phyloP scores from a whole-genome alignment of 2,113 vertebrate species.

The Gracilinanus agilis region DNA sequence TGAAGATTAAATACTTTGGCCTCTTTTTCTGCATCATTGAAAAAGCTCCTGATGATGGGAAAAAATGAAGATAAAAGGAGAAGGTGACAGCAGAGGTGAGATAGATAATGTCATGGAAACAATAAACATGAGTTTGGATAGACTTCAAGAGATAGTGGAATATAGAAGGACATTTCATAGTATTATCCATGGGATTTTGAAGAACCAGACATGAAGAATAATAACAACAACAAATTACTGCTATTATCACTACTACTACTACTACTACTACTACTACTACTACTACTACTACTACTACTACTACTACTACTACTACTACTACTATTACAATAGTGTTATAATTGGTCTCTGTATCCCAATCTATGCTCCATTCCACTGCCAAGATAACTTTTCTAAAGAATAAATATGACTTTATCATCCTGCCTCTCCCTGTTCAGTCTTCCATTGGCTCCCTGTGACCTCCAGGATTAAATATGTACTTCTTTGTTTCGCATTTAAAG shows the following conservation, averaged over 20 bases:
- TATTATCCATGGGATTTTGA: background rate
- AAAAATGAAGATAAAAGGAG: background rate
- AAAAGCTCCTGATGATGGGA: background rate
- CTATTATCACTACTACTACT: too few species aligned
- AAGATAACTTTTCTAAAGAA: background rate
- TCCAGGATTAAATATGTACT: background rate
- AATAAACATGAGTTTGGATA: background rate
- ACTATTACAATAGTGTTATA: background rate
- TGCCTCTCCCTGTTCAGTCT: background rate
- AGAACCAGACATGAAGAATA: background rate
- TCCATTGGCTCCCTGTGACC: too few species aligned
- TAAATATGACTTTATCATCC: too few species aligned
- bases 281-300: too few species aligned
- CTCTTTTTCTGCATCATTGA: background rate
- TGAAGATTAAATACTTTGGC: background rate
- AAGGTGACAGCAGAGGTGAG: background rate
- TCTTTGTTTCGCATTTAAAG: background rate
- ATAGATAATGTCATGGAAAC: background rate
- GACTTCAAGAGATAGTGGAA: background rate
- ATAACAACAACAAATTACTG: background rate
- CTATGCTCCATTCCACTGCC: background rate
- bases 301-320: too few species aligned
- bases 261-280: too few species aligned
- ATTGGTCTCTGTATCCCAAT: background rate
- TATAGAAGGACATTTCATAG: too few species aligned